These are phyloP conservation scores for Diorhabda sublineata DNA, from an alignment of 1,140 invertebrate genomes.

Conservation along the genomic window DNA sequence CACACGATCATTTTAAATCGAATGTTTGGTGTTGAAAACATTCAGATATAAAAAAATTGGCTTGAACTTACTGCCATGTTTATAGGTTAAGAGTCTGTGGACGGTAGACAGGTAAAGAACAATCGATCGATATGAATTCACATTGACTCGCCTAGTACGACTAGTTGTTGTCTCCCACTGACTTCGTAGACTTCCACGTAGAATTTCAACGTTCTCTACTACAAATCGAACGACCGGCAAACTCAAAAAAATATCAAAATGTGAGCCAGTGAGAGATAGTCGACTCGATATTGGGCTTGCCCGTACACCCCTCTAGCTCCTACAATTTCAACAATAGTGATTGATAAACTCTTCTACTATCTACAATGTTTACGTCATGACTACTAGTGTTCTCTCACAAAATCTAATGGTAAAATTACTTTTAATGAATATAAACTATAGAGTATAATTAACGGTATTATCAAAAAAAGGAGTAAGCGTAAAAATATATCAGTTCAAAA, in stretches of 20 bases:
- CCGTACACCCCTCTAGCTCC: conserved; percentile 31
- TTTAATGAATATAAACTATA: conserved; percentile 1
- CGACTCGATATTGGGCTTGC: conserved; percentile 34
- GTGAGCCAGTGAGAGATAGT: conserved; percentile 43
- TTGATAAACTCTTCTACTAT: conserved; percentile 32
- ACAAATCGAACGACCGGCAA: conserved; percentile 2
- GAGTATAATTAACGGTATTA: not conserved
- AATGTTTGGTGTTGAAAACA: conserved; percentile 5
- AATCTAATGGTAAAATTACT: conserved; percentile 40
- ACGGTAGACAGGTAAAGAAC: conserved; percentile 43
- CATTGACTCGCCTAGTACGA: conserved; percentile 39
- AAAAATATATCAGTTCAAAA: no score
- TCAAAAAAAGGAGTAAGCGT: no score
- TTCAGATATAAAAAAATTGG: conserved; percentile 30
- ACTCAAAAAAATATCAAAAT: conserved; percentile 10
- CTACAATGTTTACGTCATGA: conserved; percentile 39
- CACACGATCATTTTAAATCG: not conserved
- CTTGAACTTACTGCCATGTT: conserved; percentile 45
- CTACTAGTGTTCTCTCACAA: conserved; percentile 38
- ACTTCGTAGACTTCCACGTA: conserved; percentile 42
- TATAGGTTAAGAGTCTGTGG: conserved; percentile 48
- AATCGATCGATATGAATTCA: conserved; percentile 9
- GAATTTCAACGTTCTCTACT: conserved; percentile 35
- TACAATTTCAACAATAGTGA: conserved; percentile 34
- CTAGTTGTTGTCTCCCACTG: conserved; percentile 38